These are phyloP conservation scores for Ommatoiulus sabulosus DNA, from an alignment of 2,888 invertebrate genomes.

Conservation along the genomic window DNA sequence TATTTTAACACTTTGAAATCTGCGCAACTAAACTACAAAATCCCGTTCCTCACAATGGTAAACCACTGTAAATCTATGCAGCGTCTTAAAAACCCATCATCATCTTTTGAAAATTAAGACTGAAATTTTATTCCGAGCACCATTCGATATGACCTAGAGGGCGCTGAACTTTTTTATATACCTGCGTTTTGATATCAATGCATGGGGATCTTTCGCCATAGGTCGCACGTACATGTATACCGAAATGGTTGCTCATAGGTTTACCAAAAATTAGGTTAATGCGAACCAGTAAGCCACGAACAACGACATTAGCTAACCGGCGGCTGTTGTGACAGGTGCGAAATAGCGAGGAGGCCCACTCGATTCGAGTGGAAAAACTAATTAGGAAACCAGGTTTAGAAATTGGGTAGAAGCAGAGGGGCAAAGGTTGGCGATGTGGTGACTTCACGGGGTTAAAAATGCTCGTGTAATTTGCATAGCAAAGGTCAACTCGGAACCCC, in stretches of 20 bases:
- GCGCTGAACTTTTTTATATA: constrained; percentile 8
- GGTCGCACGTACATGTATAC: constrained; percentile 22
- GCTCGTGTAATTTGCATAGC: not conserved
- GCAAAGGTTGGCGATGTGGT: not conserved
- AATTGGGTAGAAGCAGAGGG: not conserved
- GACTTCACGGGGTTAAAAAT: constrained; percentile 14
- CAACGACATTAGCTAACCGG: constrained; percentile 16
- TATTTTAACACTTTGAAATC: too few species aligned
- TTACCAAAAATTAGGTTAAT: constrained; percentile 17
- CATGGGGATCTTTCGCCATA: constrained; percentile 6
- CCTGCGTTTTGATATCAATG: not conserved
- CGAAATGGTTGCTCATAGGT: not conserved
- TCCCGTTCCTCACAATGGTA: too few species aligned
- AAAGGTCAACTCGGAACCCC: not conserved
- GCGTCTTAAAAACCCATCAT: not conserved
- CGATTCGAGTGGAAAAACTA: constrained; percentile 2
- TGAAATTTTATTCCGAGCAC: too few species aligned
- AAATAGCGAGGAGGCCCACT: not conserved
- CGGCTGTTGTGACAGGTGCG: constrained; percentile 22
- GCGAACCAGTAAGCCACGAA: constrained; percentile 21
- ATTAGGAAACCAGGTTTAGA: constrained; percentile 11
- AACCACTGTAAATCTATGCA: not conserved
- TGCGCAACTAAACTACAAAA: too few species aligned
- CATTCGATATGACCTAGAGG: not conserved
- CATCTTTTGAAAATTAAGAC: too few species aligned